Evolutionary conservation across 35 echinoderm and acorn worm species (phyloP).

Genomic region (Patiria miniata): DNA sequence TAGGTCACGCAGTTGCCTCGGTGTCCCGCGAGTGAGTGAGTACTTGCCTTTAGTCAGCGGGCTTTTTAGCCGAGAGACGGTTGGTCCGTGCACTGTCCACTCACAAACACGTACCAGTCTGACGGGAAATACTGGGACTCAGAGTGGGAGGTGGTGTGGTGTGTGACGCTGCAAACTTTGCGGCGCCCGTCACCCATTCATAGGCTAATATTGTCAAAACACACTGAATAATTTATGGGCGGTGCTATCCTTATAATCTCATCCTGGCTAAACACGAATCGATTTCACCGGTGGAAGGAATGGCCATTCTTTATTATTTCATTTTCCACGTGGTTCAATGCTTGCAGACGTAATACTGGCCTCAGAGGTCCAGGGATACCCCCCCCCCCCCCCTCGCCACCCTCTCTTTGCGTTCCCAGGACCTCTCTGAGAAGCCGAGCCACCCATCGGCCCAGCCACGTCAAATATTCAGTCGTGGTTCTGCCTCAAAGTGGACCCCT

Average conservation of each 20-base stretch:
- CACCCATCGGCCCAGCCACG: conserved; percentile 9
- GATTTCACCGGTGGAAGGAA: neutral
- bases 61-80: neutral
- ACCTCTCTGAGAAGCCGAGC: neutral
- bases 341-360: neutral
- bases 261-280: neutral
- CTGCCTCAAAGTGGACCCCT: neutral
- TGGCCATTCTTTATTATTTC: too few species aligned
- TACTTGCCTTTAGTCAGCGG: neutral
- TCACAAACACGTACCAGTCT: neutral
- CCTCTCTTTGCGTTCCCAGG: neutral
- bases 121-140: neutral
- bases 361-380: neutral
- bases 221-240: conserved; percentile 21
- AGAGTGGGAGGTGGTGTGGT: neutral
- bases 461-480: neutral
- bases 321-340: neutral
- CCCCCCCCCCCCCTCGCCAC: neutral
- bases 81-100: neutral
- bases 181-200: neutral
- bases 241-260: neutral
- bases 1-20: neutral
- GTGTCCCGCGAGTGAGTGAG: neutral
- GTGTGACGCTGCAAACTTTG: neutral
- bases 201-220: conserved; percentile 31